phyloP scores from a whole-genome alignment of 2,113 vertebrate species.

The Poicephalus gulielmi region DNA sequence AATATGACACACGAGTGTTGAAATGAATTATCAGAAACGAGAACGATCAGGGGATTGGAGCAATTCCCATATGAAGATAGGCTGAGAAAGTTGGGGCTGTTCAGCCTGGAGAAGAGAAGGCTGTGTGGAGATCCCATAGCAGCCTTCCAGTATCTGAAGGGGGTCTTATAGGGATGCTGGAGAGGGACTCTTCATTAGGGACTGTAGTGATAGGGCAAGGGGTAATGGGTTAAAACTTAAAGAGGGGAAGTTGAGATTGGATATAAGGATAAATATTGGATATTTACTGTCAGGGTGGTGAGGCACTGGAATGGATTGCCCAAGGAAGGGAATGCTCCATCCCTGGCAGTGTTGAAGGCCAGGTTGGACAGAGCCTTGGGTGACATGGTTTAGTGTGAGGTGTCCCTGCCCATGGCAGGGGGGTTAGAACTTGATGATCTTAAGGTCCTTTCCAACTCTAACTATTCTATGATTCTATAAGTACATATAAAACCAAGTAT shows the following conservation, averaged over 20 bases:
- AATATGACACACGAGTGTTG: not conserved
- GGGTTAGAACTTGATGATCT: not conserved
- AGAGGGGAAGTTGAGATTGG: too few species aligned
- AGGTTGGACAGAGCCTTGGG: not conserved
- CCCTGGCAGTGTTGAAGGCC: too few species aligned
- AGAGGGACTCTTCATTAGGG: too few species aligned
- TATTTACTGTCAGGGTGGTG: too few species aligned
- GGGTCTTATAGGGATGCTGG: too few species aligned
- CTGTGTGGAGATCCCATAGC: too few species aligned
- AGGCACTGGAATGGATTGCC: too few species aligned
- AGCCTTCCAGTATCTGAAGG: too few species aligned
- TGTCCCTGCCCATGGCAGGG: not conserved
- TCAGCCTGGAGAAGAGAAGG: not conserved
- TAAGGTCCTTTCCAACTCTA: not conserved
- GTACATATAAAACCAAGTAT: not conserved
- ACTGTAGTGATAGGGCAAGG: too few species aligned
- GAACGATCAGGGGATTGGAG: not conserved
- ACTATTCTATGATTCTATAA: not conserved
- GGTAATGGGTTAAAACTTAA: too few species aligned
- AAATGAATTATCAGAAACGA: constrained; percentile 17
- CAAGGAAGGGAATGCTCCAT: too few species aligned
- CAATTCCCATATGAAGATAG: not conserved
- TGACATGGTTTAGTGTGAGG: not conserved
- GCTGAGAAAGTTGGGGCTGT: not conserved
- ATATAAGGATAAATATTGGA: too few species aligned